A percentile compares a stretch with the other conserved stretches of the same genome.
Conservation (phyloP, 2,888 invertebrate species). For the Caenorhabditis afra region DNA sequence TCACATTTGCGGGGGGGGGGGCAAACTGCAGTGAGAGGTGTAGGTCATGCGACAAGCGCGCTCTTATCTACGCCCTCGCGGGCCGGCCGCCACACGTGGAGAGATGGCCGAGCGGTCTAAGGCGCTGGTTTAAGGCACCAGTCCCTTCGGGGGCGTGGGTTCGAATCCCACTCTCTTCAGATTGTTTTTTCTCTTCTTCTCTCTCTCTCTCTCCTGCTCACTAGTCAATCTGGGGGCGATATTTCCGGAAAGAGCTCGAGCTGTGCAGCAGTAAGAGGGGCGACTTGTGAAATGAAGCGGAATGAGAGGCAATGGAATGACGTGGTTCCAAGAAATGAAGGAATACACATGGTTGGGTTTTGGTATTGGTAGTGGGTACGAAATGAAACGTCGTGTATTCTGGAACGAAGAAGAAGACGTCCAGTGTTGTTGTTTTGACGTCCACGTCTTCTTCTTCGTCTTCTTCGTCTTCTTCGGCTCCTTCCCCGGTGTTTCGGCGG, state of each 20-base stretch:
- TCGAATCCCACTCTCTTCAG: constrained; percentile 87
- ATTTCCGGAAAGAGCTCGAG: neutral
- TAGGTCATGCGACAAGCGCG: neutral
- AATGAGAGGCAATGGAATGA: neutral
- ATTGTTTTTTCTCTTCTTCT: constrained; percentile 7
- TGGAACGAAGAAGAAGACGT: constrained; percentile 4
- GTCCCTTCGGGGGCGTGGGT: constrained; percentile 91
- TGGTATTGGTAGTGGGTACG: neutral
- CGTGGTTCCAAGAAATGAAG: neutral
- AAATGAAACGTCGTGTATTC: constrained; percentile 1
- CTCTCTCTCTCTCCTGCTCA: neutral
- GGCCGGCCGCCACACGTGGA: neutral
- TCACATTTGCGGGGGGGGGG: neutral
- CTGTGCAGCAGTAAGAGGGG: no score
- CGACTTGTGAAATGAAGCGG: neutral
- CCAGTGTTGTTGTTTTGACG: constrained; percentile 46
- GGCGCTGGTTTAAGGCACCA: constrained; percentile 91
- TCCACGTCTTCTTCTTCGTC: constrained; percentile 5
- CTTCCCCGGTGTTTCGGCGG: constrained; percentile 30
- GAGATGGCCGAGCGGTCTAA: constrained; percentile 84
- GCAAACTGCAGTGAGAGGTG: no score
- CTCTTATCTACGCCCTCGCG: constrained; percentile 1
- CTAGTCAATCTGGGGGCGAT: neutral
- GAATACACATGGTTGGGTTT: no score
- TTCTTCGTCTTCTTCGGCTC: constrained; percentile 3